These are phyloP conservation scores for Dryobota labecula DNA, from an alignment of 2,888 invertebrate species.

Conservation along the genomic window DNA sequence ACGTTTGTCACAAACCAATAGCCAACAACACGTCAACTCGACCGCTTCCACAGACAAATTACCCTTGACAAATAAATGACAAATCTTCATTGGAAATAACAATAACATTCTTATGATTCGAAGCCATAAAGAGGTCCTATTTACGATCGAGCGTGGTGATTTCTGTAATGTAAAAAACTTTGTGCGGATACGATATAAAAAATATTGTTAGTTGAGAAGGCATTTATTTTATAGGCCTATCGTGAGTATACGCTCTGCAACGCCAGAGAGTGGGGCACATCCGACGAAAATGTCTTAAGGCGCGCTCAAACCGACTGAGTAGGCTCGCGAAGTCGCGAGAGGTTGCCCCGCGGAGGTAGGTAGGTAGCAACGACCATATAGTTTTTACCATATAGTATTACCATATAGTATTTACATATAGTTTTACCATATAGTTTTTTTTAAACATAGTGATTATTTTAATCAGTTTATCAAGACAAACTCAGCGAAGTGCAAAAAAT, in stretches of 20 bases:
- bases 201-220: conserved; percentile 76
- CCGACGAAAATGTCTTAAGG: conserved; percentile 37
- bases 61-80: conserved; percentile 64
- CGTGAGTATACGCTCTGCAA: conserved; percentile 70
- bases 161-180: conserved; percentile 69
- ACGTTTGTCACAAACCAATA: conserved; percentile 40
- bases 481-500: too few species aligned
- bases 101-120: conserved; percentile 72
- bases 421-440: too few species aligned
- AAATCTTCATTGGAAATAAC: conserved; percentile 69
- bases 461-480: too few species aligned
- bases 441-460: too few species aligned
- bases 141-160: conserved; percentile 70
- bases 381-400: too few species aligned
- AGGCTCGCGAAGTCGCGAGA: too few species aligned
- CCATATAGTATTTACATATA: too few species aligned
- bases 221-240: conserved; percentile 80
- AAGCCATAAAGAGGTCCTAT: conserved; percentile 71
- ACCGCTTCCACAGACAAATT: conserved; percentile 51
- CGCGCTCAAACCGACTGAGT: too few species aligned
- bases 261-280: conserved; percentile 57
- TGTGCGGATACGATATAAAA: conserved; percentile 72
- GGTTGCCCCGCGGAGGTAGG: too few species aligned
- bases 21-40: conserved; percentile 48
- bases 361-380: too few species aligned